These are phyloP conservation scores for Nothoprocta perdicaria DNA, from an alignment of 2,113 vertebrate species.

Conservation along the genomic window DNA sequence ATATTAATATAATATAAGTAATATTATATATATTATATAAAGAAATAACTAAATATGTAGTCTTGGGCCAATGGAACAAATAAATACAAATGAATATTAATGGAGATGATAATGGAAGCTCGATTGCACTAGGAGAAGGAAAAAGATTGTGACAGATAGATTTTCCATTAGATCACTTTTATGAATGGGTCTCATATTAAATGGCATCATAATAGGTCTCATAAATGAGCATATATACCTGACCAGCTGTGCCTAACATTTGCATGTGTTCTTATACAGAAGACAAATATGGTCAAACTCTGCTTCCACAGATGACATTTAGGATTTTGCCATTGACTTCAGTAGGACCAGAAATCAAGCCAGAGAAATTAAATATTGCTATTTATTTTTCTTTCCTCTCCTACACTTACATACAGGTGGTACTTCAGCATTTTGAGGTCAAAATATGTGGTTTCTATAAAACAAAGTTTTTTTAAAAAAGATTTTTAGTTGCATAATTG, in stretches of 20 bases:
- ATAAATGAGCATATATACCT: background rate
- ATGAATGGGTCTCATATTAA: background rate
- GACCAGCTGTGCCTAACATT: background rate
- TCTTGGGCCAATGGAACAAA: background rate
- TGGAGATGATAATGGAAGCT: background rate
- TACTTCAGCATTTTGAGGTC: background rate
- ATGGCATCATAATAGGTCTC: too few species aligned
- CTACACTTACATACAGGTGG: background rate
- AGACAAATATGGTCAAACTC: background rate
- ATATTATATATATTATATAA: too few species aligned
- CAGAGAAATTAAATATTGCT: background rate
- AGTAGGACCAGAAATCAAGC: background rate
- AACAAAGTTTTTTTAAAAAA: background rate
- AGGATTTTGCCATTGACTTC: background rate
- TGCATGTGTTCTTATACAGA: background rate
- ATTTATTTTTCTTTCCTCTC: background rate
- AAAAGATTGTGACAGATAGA: background rate
- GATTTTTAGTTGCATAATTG: conserved; percentile 1
- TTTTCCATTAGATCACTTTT: background rate
- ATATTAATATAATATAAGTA: too few species aligned
- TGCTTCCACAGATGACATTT: background rate
- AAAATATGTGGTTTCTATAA: background rate
- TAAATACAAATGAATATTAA: background rate
- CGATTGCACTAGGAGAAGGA: background rate
- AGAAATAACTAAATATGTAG: background rate